A percentile compares a stretch with the other conserved stretches of the same genome.
phyloP scores from a whole-genome alignment of 2,113 vertebrate species.

The Ardeotis arabs region DNA sequence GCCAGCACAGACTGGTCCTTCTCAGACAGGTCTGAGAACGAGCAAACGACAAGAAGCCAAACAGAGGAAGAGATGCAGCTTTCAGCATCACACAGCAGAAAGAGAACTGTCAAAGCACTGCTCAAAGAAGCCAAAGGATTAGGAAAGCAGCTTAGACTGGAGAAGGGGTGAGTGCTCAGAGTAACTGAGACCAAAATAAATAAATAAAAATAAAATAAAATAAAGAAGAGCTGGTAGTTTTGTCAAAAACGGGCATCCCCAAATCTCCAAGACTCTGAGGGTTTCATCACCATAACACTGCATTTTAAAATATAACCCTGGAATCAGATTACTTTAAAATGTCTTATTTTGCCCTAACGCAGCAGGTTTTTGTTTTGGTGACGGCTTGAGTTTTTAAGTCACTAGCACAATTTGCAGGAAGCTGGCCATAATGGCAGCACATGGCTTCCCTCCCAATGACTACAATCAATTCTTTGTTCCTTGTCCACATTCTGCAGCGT shows the following conservation, averaged over 20 bases:
- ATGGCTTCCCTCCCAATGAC: not conserved
- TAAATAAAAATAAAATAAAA: not conserved
- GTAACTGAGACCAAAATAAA: not conserved
- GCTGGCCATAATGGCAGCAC: not conserved
- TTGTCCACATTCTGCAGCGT: not conserved
- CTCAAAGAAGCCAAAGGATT: not conserved
- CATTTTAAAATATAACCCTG: not conserved
- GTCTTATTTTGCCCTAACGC: not conserved
- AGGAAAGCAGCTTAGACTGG: not conserved
- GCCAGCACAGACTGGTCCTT: not conserved
- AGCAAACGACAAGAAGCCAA: not conserved
- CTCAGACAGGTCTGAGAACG: not conserved
- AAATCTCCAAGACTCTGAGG: not conserved
- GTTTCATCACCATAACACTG: not conserved
- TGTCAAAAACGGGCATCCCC: not conserved
- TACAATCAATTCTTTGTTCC: slow-evolving; percentile 13
- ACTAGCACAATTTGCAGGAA: not conserved
- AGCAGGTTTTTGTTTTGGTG: not conserved
- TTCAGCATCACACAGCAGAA: not conserved
- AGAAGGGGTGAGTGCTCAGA: not conserved
- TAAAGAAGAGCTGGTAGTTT: not conserved
- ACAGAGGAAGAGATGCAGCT: not conserved
- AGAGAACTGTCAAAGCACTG: not conserved
- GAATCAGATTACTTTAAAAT: not conserved
- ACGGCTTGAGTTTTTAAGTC: not conserved